phyloP scores from a whole-genome alignment of 1,140 invertebrate species.

The Fopius arisanus region DNA sequence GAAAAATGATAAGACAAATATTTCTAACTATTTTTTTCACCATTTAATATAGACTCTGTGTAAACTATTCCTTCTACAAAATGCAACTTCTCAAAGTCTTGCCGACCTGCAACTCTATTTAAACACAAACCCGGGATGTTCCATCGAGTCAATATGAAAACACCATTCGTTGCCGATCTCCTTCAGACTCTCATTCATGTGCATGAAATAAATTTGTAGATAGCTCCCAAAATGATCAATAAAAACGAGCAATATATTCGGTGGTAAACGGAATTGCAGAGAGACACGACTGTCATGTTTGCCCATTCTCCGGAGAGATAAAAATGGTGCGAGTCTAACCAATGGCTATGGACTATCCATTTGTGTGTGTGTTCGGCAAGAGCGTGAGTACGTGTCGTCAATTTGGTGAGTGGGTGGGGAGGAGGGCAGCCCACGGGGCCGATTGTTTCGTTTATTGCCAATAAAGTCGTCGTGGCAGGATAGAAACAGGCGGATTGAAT shows the following conservation, averaged over 20 bases:
- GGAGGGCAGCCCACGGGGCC: neutral
- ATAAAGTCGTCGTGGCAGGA: constrained; percentile 9
- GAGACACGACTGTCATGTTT: neutral
- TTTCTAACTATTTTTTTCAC: too few species aligned
- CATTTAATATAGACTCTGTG: too few species aligned
- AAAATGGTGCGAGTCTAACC: neutral
- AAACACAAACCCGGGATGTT: too few species aligned
- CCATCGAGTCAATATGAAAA: neutral
- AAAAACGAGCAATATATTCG: neutral
- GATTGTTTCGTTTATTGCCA: constrained; percentile 19
- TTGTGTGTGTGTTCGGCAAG: neutral
- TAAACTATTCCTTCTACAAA: too few species aligned
- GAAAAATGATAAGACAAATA: too few species aligned
- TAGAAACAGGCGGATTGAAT: constrained; percentile 18
- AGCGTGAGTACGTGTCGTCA: neutral
- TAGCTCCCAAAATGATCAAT: neutral
- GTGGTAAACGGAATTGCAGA: neutral
- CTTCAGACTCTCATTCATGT: neutral
- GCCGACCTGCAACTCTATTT: too few species aligned
- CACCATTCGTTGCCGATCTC: neutral
- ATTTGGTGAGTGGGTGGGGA: neutral
- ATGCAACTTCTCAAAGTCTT: too few species aligned
- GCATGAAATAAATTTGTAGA: neutral
- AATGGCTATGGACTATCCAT: neutral
- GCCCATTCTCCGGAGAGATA: neutral